These are phyloP conservation scores for Xiphydria camelus DNA, from an alignment of 2,888 invertebrate genomes.

Conservation along the genomic window DNA sequence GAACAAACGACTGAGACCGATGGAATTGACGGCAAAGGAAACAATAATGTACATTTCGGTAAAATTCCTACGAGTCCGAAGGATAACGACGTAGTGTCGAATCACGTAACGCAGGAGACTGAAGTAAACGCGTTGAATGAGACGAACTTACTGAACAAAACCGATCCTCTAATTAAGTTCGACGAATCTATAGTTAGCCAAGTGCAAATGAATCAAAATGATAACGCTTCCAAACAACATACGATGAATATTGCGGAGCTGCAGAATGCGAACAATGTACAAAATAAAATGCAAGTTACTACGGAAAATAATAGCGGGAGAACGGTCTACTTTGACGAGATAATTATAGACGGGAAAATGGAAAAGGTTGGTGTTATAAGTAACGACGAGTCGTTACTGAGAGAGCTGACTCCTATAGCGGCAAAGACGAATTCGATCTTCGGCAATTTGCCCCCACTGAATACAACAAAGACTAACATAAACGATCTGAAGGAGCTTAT, in stretches of 20 bases:
- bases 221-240: conserved; percentile 42
- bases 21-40: conserved; percentile 35
- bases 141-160: conserved; percentile 37
- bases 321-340: conserved; percentile 51
- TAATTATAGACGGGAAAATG: conserved; percentile 50
- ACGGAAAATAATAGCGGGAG: conserved; percentile 45
- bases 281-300: conserved; percentile 40
- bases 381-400: conserved; percentile 41
- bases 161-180: conserved; percentile 45
- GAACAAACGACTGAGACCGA: conserved; percentile 22
- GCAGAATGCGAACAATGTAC: conserved; percentile 47
- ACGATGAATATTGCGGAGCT: conserved; percentile 40
- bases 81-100: conserved; percentile 31
- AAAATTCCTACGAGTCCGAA: conserved; percentile 28
- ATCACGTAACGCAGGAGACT: conserved; percentile 30
- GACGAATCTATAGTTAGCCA: conserved; percentile 40
- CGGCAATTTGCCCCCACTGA: conserved; percentile 51
- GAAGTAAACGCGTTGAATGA: conserved; percentile 33
- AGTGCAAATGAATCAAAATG: conserved; percentile 40
- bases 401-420: conserved; percentile 44
- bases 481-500: conserved; percentile 53
- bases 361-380: conserved; percentile 42
- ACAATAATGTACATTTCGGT: conserved; percentile 36
- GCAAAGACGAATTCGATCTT: conserved; percentile 49
- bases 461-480: conserved; percentile 52